phyloP scores from a whole-genome alignment of 2,113 vertebrate genomes.

The Sclerurus mexicanus region DNA sequence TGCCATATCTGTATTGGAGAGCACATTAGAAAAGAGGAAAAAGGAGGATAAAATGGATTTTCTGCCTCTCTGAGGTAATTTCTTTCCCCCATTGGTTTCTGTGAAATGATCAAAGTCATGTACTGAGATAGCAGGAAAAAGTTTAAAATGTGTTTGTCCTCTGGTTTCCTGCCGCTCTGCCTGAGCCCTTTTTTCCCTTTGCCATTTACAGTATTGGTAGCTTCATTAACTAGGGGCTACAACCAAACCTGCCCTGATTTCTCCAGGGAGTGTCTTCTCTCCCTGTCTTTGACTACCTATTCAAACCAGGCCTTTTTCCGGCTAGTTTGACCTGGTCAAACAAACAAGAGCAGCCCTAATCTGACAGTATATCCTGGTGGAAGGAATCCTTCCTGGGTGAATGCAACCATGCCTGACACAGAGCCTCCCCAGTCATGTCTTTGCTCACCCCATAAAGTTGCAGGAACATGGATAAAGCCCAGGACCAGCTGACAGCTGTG shows the following conservation, averaged over 20 bases:
- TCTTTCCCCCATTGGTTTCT: neutral
- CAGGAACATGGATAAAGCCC: neutral
- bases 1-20: neutral
- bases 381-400: neutral
- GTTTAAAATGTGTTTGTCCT: neutral
- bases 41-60: neutral
- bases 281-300: neutral
- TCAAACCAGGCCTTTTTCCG: neutral
- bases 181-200: neutral
- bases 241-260: neutral
- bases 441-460: accelerated
- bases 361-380: neutral
- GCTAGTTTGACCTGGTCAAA: neutral
- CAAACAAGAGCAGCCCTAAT: neutral
- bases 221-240: neutral
- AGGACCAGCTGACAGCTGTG: neutral
- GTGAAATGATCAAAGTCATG: neutral
- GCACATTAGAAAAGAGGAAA: neutral
- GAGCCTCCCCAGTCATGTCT: neutral
- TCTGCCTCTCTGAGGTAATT: neutral
- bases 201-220: neutral
- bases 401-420: neutral
- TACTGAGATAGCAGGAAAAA: neutral
- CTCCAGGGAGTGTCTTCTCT: neutral
- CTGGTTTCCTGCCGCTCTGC: neutral